These are phyloP conservation scores for Balaeniceps rex DNA, from an alignment of 2,113 vertebrate species.

Conservation along the genomic window DNA sequence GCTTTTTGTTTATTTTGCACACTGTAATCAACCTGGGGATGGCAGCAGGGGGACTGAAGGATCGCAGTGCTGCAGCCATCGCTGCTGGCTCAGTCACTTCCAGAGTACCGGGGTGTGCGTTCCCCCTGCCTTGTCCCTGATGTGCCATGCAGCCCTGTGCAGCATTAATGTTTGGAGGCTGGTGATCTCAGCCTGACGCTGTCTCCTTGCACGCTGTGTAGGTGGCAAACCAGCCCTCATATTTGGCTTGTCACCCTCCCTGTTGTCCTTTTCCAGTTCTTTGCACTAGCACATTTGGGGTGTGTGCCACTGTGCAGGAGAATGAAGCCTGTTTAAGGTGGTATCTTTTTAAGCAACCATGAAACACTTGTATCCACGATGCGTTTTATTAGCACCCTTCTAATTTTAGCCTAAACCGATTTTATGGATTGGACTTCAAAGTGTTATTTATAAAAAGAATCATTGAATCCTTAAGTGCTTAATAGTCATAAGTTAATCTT, in stretches of 20 bases:
- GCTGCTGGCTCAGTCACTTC: neutral
- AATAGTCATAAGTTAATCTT: neutral
- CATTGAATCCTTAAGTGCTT: neutral
- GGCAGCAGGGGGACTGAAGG: neutral
- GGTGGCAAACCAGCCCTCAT: neutral
- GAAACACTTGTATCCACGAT: neutral
- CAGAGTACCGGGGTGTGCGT: neutral
- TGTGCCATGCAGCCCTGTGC: neutral
- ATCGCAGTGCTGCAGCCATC: neutral
- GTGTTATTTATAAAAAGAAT: neutral
- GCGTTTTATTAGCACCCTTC: neutral
- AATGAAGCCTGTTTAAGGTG: neutral
- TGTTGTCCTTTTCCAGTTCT: neutral
- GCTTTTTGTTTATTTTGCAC: neutral
- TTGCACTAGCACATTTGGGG: neutral
- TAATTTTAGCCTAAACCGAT: neutral
- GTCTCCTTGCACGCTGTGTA: neutral
- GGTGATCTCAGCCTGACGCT: neutral
- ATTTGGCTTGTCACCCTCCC: neutral
- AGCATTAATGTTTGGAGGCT: neutral
- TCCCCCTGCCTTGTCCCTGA: neutral
- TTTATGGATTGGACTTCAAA: constrained; percentile 8
- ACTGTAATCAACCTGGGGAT: neutral
- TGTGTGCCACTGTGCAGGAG: neutral
- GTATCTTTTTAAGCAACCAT: neutral